Evolutionary conservation across 2,888 invertebrate genomes (phyloP), one percentile per base, ranked within the genome.

Genomic region (Liodrosophila aerea): DNA sequence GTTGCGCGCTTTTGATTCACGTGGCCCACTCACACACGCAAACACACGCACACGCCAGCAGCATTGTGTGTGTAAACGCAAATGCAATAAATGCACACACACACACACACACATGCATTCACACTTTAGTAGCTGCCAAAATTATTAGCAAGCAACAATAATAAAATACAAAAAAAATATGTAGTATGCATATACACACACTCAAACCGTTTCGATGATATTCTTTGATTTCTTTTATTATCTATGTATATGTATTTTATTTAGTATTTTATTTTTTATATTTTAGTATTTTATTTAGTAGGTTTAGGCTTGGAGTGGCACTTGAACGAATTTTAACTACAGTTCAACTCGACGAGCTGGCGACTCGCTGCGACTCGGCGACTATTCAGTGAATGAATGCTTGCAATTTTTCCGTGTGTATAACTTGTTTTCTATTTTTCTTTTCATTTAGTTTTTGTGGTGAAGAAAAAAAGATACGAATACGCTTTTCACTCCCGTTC

Each of bases 321-420:
- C n/a, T 18, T 52, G 16, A 43, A 44, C 54, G 37, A 40, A 37
- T 52, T 62, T 52, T 37, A 45, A 57, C 51, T 51, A 57, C 61
- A 41, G 39, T 73, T 61, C 52, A 8, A n/a, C n/a, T 29, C n/a
- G 15, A 11, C 8, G 18, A 8, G 33, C 33, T 16, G 50, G 43
- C 59, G 50, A n/a, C n/a, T 43, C 34, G 45, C 37, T 31, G 63
- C 50, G 68, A 52, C 60, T 76, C 54, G 65, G 76, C 64, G 52
- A 33, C 37, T 50, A 60, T 84, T 72, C 72, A 61, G 69, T 81
- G 83, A 82, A 86, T 39, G 87, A 88, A 88, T 83, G 86, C 69
- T 80, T 81, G 81, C 85, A 85, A 75, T 85, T 85, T 86, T 70
- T 73, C 76, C 83, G 77, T 87, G 85, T 88, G 87, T 88, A 88